Base-by-base conservation (phyloP, 2,888 invertebrate genomes). In the Mimachlamys varia region DNA sequence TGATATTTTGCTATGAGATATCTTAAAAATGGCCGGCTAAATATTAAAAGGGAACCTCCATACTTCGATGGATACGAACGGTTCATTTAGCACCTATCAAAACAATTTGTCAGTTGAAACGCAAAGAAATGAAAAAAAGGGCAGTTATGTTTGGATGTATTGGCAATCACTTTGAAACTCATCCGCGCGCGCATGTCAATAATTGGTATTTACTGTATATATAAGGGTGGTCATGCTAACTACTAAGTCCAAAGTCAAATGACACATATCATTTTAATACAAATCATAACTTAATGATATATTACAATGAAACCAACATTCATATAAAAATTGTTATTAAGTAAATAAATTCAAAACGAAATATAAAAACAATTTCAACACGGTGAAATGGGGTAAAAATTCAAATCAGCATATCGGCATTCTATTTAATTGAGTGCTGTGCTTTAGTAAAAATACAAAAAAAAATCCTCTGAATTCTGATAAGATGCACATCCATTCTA, bases 381-480 rank as follows among this genome's bases (percentile, higher is more conserved):
- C 76, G 76, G 76, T 76, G 76, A 76, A 76, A 76, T 15, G 76
- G 76, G 76, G 76, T 76, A 76, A 76, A 76, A 76, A 76, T 76
- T 76, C 76, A 76, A 33, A 76, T 76, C 76, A 76, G 76, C 76
- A 76, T 76, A 22, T 76, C 76, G 76, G 76, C 76, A 76, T 76
- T 76, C 76, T 76, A 76, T 76, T 76, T 27, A 76, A 76, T 76
- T 76, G 13, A 76, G 76, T 76, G 76, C 76, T 76, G 76, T 76
- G 76, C 76, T 76, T 76, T 76, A 76, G 76, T 76, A 76, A 76
- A 76, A 76, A 76, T 22, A 27, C 2, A 27, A 22, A 76, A 76
- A 76, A 58, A 58, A 76, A 12, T 76, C 76, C 76, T 76, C 76
- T 76, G 33, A 76, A 76, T 76, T 76, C 76, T 76, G 76, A 76